Evolutionary conservation across 1,140 invertebrate species (phyloP).

Genomic region (Zaprionus camerounensis): DNA sequence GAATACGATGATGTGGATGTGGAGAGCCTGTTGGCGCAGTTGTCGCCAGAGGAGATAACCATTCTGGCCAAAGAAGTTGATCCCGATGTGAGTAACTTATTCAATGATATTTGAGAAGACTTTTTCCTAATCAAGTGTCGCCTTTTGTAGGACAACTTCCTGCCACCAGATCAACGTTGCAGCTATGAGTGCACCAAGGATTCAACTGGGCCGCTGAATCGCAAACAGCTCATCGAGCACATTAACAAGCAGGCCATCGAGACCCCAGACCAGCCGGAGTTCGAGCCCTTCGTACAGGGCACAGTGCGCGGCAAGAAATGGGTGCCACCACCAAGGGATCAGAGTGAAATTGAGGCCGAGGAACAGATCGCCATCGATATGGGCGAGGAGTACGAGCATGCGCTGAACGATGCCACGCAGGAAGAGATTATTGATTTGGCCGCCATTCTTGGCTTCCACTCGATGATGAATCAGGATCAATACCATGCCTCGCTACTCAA

Average conservation of each 20-base stretch:
- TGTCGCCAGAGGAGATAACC: slow-evolving; percentile 98
- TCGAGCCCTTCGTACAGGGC: slow-evolving; percentile 96
- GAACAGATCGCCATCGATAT: slow-evolving; percentile 96
- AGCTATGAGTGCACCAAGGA: slow-evolving; percentile 97
- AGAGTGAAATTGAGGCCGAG: slow-evolving; percentile 92
- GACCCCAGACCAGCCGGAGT: slow-evolving; percentile 98
- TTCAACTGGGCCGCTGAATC: slow-evolving; percentile 97
- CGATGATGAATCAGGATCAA: slow-evolving; percentile 99
- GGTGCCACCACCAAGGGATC: slow-evolving; percentile 94
- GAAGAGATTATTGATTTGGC: slow-evolving; percentile 99
- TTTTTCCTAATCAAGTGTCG: background rate
- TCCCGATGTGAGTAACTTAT: slow-evolving; percentile 94
- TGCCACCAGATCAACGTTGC: slow-evolving; percentile 97
- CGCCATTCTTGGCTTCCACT: slow-evolving; percentile 99
- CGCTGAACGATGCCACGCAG: slow-evolving; percentile 95
- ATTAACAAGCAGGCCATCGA: slow-evolving; percentile 98
- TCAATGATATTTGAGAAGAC: background rate
- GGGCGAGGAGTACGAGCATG: slow-evolving; percentile 97
- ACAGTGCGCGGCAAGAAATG: slow-evolving; percentile 96
- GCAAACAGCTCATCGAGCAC: slow-evolving; percentile 98
- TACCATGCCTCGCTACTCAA: slow-evolving; percentile 98
- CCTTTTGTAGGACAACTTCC: slow-evolving; percentile 94
- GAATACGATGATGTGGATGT: slow-evolving; percentile 98
- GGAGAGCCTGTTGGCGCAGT: slow-evolving; percentile 96
- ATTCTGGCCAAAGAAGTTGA: slow-evolving; percentile 99